Base-by-base conservation (phyloP, 2,113 vertebrate species). In the Zeus faber region DNA sequence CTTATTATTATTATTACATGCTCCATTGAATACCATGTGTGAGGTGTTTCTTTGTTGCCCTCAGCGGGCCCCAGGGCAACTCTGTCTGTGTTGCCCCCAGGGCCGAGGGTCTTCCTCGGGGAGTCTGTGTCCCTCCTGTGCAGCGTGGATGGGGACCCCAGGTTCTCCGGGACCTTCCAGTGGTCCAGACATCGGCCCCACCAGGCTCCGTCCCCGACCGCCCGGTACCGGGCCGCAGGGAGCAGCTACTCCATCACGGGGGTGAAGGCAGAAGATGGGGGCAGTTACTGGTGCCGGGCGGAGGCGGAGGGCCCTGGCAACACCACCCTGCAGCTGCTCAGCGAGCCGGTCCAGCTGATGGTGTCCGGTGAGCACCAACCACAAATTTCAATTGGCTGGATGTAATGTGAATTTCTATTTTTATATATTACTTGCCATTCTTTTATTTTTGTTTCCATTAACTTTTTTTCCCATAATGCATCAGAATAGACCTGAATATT, bases 101-200 rank as follows among this genome's bases (percentile, higher is more conserved):
- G 79, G n/a, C 45, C 76, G n/a, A 49, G 61, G 40, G 9, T 84
- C 62, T 78, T 70, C 62, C 48, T 73, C 0, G 74, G 69, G 1
- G 86, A 85, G 54, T 56, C 52, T 5, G 72, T 84, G 53, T 16
- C 69, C 18, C 53, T 86, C 56, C 56, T 29, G 61, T 88, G 82
- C 47, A 25, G 23, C 0, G 50, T 81, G 40, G 26, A 50, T 29
- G 49, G 65, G n/a, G 65, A 65, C 49, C 37, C 24, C 39, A 45
- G 43, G 4, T 43, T 4, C 2, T 20, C 6, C 10, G 67, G 65
- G 76, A 50, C 7, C 18, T 80, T 72, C 53, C 23, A 0, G 6
- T 85, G 82, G 84, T 69, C 43, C 58, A 61, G 49, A 54, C 20
- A 49, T 26, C 29, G 46, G n/a, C 17, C 47, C 11, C 11, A 35